phyloP scores from a whole-genome alignment of 2,888 invertebrate species.

The Drosophila barbarae region DNA sequence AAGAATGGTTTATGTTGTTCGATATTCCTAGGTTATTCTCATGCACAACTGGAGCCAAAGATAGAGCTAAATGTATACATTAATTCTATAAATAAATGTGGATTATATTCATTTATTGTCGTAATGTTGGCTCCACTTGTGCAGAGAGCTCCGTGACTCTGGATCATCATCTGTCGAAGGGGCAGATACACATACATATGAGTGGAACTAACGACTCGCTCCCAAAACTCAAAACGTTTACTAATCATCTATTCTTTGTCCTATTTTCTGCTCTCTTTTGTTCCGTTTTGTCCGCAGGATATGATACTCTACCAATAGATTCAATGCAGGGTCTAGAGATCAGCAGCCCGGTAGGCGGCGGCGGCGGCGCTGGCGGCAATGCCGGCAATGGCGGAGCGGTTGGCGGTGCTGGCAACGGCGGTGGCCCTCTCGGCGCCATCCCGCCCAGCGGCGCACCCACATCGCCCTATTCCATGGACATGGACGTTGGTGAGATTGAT shows the following conservation, averaged over 20 bases:
- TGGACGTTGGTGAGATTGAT: constrained; percentile 90
- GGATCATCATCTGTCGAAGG: neutral
- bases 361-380: constrained; percentile 67
- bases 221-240: neutral
- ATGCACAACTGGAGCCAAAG: constrained; percentile 6
- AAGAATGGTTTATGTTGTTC: constrained; percentile 19
- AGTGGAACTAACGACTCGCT: neutral
- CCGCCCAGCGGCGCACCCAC: constrained; percentile 79
- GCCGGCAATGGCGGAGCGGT: constrained; percentile 52
- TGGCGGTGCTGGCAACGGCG: constrained; percentile 50
- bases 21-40: constrained; percentile 6
- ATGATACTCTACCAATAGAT: constrained; percentile 98
- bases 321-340: constrained; percentile 97
- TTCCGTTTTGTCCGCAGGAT: constrained; percentile 83
- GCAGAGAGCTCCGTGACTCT: constrained; percentile 5
- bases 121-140: constrained; percentile 13
- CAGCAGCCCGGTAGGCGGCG: constrained; percentile 81
- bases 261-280: constrained; percentile 10
- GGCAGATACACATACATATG: neutral
- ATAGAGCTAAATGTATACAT: neutral
- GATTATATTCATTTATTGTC: neutral
- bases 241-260: neutral
- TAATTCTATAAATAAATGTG: neutral
- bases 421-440: constrained; percentile 61
- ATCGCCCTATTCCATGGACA: constrained; percentile 89